Evolutionary conservation across 2,113 vertebrate species (phyloP).

Genomic region (Oreochromis tanganicae): DNA sequence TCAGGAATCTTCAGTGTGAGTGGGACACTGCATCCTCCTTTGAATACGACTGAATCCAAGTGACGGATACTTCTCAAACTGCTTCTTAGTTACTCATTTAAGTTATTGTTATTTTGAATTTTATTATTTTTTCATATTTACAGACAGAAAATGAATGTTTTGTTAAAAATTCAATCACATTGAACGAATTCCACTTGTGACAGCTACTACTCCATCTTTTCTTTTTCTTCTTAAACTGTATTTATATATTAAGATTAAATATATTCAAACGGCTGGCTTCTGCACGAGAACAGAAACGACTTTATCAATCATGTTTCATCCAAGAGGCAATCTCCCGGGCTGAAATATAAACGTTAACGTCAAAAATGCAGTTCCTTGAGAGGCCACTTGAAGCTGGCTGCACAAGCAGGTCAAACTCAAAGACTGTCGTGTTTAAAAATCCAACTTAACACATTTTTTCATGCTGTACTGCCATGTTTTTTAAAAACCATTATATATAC

Average conservation of each 20-base stretch:
- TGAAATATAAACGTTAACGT: neutral
- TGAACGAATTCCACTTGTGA: neutral
- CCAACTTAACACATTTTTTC: neutral
- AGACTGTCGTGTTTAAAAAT: neutral
- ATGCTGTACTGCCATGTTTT: neutral
- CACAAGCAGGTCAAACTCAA: neutral
- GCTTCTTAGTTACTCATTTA: neutral
- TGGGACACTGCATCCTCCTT: neutral
- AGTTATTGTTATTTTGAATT: neutral
- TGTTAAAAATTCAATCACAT: neutral
- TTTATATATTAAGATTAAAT: constrained; percentile 58
- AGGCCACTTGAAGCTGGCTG: neutral
- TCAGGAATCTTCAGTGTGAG: constrained; percentile 45
- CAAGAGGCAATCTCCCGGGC: neutral
- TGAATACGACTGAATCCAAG: neutral
- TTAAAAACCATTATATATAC: neutral
- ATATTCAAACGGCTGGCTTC: neutral
- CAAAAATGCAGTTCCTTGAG: neutral
- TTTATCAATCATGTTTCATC: constrained; percentile 47
- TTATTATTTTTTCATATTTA: neutral
- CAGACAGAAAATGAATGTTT: neutral
- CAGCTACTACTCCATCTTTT: constrained; percentile 12
- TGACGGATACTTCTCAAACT: neutral
- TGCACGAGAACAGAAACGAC: constrained; percentile 32
- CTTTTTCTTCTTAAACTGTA: constrained; percentile 1